phyloP scores from a whole-genome alignment of 2,797 vertebrate genomes.

The Sebastiscus tertius region DNA sequence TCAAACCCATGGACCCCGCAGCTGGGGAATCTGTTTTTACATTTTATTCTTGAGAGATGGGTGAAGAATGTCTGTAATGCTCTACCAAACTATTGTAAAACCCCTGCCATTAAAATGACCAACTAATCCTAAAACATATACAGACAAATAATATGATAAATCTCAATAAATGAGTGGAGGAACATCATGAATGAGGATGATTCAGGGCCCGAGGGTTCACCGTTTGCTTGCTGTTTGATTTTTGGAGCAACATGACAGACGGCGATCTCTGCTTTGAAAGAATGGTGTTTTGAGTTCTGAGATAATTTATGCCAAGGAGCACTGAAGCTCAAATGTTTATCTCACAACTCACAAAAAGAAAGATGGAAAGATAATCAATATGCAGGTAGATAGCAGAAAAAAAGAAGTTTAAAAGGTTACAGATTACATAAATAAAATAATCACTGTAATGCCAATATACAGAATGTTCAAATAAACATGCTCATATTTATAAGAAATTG shows the following conservation, averaged over 20 bases:
- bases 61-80: not conserved
- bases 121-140: not conserved
- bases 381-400: not conserved
- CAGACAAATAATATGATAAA: not conserved
- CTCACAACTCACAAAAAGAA: not conserved
- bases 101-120: not conserved
- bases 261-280: not conserved
- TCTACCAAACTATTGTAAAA: not conserved
- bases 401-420: not conserved
- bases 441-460: not conserved
- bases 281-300: not conserved
- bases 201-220: not conserved
- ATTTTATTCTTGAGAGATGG: not conserved
- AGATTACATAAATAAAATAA: not conserved
- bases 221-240: not conserved
- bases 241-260: not conserved
- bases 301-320: not conserved
- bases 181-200: not conserved
- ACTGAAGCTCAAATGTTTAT: not conserved
- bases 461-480: not conserved
- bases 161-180: not conserved
- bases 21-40: not conserved
- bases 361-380: not conserved
- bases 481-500: constrained; percentile 9
- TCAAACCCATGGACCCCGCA: not conserved